A percentile compares a stretch with the other conserved stretches of the same genome.
Conservation (phyloP, 2,113 vertebrate species). For the Hydrolagus affinis region DNA sequence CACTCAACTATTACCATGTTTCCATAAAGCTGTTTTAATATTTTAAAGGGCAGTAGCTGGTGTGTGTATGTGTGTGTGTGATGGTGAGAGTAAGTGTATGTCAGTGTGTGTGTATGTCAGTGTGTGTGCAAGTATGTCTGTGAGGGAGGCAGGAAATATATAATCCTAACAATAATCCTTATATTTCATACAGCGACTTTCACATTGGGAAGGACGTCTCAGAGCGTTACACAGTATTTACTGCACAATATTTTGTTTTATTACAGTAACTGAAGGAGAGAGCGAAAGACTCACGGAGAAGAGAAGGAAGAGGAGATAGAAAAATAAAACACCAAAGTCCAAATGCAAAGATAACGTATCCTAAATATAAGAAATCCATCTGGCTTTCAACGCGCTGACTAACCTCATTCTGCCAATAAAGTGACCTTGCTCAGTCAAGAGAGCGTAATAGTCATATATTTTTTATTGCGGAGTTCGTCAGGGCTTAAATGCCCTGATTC, state of each 20-base stretch:
- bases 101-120: not conserved
- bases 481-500: too few relatives aligned
- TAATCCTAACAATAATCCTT: not conserved
- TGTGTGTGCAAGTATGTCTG: not conserved
- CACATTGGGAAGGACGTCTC: too few relatives aligned
- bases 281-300: not conserved
- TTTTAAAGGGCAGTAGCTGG: too few relatives aligned
- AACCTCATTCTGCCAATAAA: slow-evolving; percentile 16
- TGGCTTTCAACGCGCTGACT: not conserved
- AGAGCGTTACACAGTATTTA: too few relatives aligned
- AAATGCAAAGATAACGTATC: not conserved
- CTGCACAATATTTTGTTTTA: too few relatives aligned
- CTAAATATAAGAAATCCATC: not conserved
- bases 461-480: slow-evolving; percentile 4
- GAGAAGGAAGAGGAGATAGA: not conserved
- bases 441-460: slow-evolving; percentile 12
- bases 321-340: not conserved
- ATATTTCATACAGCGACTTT: too few relatives aligned
- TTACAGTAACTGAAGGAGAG: not conserved
- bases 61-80: not conserved
- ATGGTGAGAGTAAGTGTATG: not conserved
- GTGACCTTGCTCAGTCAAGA: slow-evolving; percentile 2
- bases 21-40: too few relatives aligned
- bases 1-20: too few relatives aligned
- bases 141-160: not conserved